These are phyloP conservation scores for Lamellibrachia columna DNA, from an alignment of 2,888 invertebrate species.

Conservation along the genomic window DNA sequence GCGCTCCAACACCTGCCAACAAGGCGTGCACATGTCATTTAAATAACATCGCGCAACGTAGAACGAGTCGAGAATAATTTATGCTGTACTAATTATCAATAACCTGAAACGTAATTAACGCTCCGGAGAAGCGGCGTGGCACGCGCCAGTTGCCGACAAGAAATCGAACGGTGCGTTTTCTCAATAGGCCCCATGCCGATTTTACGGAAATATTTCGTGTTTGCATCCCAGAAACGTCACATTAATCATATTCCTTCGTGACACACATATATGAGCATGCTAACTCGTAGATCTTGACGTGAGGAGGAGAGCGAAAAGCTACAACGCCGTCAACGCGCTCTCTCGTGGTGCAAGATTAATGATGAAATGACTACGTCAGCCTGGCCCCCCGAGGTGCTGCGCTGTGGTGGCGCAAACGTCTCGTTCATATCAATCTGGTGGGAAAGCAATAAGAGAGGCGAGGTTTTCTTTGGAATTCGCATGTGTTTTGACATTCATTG, in stretches of 20 bases:
- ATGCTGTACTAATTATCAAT: background rate
- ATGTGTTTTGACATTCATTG: background rate
- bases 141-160: background rate
- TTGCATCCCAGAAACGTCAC: background rate
- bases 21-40: background rate
- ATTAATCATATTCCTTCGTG: slow-evolving; percentile 9
- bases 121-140: background rate
- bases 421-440: background rate
- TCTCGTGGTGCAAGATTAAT: background rate
- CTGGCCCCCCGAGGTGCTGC: background rate
- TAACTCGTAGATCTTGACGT: background rate
- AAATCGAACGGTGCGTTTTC: background rate
- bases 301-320: background rate
- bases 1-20: background rate
- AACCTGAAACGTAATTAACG: background rate
- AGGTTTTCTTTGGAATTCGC: background rate
- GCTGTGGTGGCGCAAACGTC: background rate
- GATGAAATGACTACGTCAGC: background rate
- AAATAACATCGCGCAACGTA: background rate
- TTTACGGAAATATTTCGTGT: background rate
- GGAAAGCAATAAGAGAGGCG: background rate
- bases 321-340: background rate
- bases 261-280: background rate
- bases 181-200: background rate
- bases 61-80: slow-evolving; percentile 11